Base-by-base conservation (phyloP, 2,113 vertebrate genomes). In the Gymnorhina tibicen region DNA sequence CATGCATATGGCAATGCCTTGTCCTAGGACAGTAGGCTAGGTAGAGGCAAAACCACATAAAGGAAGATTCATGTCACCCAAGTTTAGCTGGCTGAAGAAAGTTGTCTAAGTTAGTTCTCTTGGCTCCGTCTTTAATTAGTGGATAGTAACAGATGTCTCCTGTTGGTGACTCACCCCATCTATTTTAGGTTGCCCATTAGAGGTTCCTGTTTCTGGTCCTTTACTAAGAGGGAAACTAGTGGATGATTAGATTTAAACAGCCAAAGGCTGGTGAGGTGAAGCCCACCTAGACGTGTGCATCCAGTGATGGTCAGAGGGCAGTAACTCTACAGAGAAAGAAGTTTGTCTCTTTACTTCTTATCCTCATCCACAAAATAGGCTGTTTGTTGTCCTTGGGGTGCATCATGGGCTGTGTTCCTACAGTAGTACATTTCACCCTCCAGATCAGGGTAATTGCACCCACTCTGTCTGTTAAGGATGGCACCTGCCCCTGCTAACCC, bases 71-170 rank as follows among this genome's bases (percentile, higher is more conserved):
- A 49, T 30, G 42, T 64, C 60, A 78, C 18, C 39, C 60, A 56
- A 21, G 68, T 67, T 89, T 74, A 95, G 47, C 72, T 84, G 78
- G 26, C 26, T 90, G 84, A 95, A 89, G 84, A 77, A 52, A 81
- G 76, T 74, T 78, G 89, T 56, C 68, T 81, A 52, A 63, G 12
- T 62, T 90, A 76, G 72, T 64, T 64, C 60, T 95, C 64, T 87
- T 91, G 86, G 69, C 84, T 95, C 86, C 0, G 0, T 85, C 66
- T 93, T 86, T 94, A 95, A 91, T 95, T 95, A 92, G 91, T 41
- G 69, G 80, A 89, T 92, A 91, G 80, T 92, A 93, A 72, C 94
- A 97, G 86, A 95, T 95, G 89, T 82, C 91, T 95, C 52, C 76
- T 91, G 47, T 33, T 84, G 35, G 73, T 96, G 96, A 97, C 86